phyloP scores from a whole-genome alignment of 2,113 vertebrate genomes.

The Campylomormyrus numenius region DNA sequence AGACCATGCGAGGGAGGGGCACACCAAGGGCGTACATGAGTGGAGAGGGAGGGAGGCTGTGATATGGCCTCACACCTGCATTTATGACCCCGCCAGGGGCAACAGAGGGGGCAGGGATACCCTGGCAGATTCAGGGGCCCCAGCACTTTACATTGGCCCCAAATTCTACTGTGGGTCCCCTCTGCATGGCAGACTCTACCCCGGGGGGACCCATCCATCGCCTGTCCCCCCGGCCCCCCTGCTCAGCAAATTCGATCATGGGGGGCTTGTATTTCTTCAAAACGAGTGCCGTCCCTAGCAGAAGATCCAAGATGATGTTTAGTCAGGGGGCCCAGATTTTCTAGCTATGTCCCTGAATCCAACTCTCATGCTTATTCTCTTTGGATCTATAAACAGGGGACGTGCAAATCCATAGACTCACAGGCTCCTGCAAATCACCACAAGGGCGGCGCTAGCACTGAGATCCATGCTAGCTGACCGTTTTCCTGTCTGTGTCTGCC shows the following conservation, averaged over 20 bases:
- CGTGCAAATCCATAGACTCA: not conserved
- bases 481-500: not conserved
- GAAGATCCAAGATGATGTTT: not conserved
- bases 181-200: not conserved
- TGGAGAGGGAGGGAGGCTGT: not conserved
- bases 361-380: not conserved
- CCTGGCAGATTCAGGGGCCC: not conserved
- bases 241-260: not conserved
- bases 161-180: not conserved
- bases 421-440: not conserved
- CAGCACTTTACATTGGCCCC: not conserved
- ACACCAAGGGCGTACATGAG: not conserved
- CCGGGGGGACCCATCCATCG: too few relatives aligned
- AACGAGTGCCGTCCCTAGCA: not conserved
- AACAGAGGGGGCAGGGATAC: not conserved
- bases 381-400: not conserved
- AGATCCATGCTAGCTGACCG: not conserved
- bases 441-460: not conserved
- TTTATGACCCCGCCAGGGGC: not conserved
- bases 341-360: not conserved
- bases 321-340: not conserved
- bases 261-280: not conserved
- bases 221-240: not conserved
- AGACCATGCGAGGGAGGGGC: too few relatives aligned
- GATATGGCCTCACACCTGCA: not conserved